Conservation (phyloP, 2,113 vertebrate species). For the Isichthys henryi region DNA sequence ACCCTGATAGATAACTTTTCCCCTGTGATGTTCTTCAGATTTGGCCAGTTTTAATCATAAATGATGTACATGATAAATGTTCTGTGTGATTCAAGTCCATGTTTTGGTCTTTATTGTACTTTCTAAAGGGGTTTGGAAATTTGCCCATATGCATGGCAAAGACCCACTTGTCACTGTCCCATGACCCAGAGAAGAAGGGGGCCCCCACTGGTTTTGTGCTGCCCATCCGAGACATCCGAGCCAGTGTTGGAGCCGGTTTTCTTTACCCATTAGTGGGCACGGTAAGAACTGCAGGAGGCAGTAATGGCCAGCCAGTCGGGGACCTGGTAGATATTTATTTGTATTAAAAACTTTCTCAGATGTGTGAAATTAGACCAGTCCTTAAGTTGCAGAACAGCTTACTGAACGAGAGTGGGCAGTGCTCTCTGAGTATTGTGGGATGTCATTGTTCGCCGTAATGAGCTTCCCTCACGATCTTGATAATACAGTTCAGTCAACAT, state of each 20-base stretch:
- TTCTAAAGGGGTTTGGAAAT: constrained; percentile 76
- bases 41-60: background rate
- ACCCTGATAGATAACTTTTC: background rate
- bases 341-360: background rate
- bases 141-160: constrained; percentile 98
- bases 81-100: background rate
- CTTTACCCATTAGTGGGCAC: constrained; percentile 89
- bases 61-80: background rate
- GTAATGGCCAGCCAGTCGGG: background rate
- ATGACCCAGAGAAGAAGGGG: constrained; percentile 89
- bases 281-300: constrained; percentile 55
- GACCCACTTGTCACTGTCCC: constrained; percentile 91
- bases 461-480: background rate
- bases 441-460: background rate
- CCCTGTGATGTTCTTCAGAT: background rate
- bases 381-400: background rate
- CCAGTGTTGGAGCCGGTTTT: constrained; percentile 90
- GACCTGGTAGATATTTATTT: background rate
- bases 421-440: background rate
- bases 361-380: background rate
- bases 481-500: background rate
- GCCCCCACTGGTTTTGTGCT: constrained; percentile 82
- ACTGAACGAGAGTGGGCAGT: background rate
- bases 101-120: background rate
- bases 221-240: constrained; percentile 89